Evolutionary conservation across 2,797 vertebrate genomes (phyloP), one percentile per base, ranked within the genome.

Genomic region (Sarcophilus harrisii): DNA sequence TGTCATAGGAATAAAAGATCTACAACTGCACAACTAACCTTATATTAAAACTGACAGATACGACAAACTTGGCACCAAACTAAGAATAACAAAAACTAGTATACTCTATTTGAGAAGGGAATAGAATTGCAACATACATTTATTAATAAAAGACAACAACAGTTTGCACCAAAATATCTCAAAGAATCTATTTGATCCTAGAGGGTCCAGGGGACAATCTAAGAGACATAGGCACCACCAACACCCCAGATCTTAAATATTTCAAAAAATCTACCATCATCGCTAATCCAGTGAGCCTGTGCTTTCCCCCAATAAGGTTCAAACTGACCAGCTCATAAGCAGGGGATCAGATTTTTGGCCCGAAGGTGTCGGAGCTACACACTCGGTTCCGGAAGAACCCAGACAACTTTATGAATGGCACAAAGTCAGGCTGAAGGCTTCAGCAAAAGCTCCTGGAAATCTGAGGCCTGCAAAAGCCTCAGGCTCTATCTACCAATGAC

Each of bases 391-490:
- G 54, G 32, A 57, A 0, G 1, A 59, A 96, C 54, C 18, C 92
- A 94, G 94, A 81, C 29, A 91, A 1, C 28, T 92, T 96, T n/a
- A 52, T 57, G 92, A 58, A 60, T 62, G 24, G 45, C 24, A 27
- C 38, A 94, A 49, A 38, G 89, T 90, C 93, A 60, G 0, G 38
- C 14, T 95, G 93, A 96, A 96, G 45, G 58, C 52, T 28, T 3
- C 92, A 49, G 54, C 95, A 92, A 81, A 10, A 81, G 58, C 90
- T 89, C 38, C 91, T 55, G 54, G 54, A 55, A 55, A 55, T 55
- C 96, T 96, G 91, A 93, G 91, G 49, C 96, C 92, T 55, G 54
- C 54, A 55, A 55, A 55, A 55, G 54, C 52, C 81, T 96, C 32
- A 32, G 54, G 9, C 54, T 0, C 54, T 55, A 55, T 0, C 54